Evolutionary conservation across 2,888 invertebrate genomes (phyloP), one percentile per base, ranked within the genome.

Genomic region (Leptinotarsa rubiginosa): DNA sequence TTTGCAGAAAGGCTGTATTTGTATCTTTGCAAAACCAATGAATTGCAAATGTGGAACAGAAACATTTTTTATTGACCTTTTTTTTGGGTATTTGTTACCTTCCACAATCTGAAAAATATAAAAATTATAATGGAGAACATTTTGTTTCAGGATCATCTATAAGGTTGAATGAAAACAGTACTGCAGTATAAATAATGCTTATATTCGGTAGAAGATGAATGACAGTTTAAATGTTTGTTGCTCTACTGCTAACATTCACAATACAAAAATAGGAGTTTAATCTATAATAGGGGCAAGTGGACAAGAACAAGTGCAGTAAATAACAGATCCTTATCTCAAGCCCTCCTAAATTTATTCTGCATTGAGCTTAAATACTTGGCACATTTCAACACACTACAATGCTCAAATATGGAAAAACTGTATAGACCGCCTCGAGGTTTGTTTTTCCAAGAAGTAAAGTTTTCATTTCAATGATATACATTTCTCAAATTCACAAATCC

Each of bases 331-430:
- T 62, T 62, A n/a, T n/a, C n/a, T 20, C 18, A 59, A 31, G 22
- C 13, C 56, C 22, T 56, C 20, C 56, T 62, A 62, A 12, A 16
- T n/a, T 4, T 31, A 41, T 10, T 31, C 16, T 16, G 16, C 62
- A 62, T 62, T 62, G 62, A 62, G 62, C 62, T 62, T 50, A n/a
- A 62, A 62, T 41, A 62, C 62, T 62, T 62, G 62, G 62, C 62
- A 62, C 31, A 62, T 41, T 62, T 62, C 31, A 41, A n/a, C 59
- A 22, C 13, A n/a, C 16, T 41, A 5, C 5, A 16, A 62, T 41
- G 41, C 62, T 41, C 62, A 18, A 62, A 62, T 62, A 16, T 62
- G 16, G 0, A 62, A 20, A 5, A 1, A n/a, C 5, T 41, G 0
- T 7, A 5, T 20, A 16, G 13, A 41, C 10, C 7, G 2, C 3